phyloP scores from a whole-genome alignment of 64 coral and sea anemone genomes.

The Astreopora myriophthalma region DNA sequence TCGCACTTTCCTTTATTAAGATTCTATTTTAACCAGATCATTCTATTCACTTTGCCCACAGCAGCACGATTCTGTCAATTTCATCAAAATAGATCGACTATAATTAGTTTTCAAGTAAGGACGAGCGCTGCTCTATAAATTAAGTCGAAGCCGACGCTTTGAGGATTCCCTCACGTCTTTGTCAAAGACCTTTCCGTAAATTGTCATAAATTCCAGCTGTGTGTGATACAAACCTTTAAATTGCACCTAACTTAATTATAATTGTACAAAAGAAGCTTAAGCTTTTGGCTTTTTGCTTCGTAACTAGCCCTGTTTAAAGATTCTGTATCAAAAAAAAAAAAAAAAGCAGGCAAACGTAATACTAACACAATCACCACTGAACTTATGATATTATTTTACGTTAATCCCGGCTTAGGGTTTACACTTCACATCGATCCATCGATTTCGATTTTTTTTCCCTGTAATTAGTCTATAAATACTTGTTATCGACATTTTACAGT shows the following conservation, averaged over 20 bases:
- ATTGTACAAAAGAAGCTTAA: too few relatives aligned
- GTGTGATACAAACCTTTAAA: too few relatives aligned
- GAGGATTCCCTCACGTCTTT: neutral
- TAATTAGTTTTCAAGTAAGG: neutral
- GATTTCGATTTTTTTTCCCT: neutral
- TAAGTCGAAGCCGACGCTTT: neutral
- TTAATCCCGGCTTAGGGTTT: neutral
- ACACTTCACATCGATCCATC: neutral
- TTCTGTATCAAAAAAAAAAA: too few relatives aligned
- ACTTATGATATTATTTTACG: neutral
- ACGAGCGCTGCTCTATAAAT: neutral
- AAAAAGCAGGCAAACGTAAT: neutral
- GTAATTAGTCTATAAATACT: conserved; percentile 26
- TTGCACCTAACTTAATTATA: too few relatives aligned
- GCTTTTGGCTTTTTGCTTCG: too few relatives aligned
- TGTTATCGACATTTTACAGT: neutral
- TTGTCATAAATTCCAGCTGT: too few relatives aligned
- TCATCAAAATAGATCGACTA: neutral
- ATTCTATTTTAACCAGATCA: neutral
- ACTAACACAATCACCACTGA: too few relatives aligned
- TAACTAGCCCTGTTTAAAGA: too few relatives aligned
- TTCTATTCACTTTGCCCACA: neutral
- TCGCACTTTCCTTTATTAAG: conserved; percentile 16
- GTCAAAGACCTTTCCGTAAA: too few relatives aligned
- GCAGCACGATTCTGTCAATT: neutral